Conservation (phyloP, 2,888 invertebrate genomes). For the Tipula helvola region DNA sequence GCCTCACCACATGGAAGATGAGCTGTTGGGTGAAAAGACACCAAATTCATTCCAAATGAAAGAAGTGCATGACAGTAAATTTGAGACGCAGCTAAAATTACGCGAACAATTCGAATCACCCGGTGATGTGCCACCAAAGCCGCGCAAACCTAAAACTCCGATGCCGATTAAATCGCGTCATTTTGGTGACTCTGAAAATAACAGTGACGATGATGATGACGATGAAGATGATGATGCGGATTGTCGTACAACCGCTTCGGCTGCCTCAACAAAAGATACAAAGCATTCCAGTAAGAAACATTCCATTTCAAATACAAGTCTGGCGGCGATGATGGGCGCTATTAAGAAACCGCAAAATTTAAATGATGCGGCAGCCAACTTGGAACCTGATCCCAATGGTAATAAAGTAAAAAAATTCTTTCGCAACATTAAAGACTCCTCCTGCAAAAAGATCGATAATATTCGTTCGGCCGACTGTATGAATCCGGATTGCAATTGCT, state of each 20-base stretch:
- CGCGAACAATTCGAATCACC: neutral
- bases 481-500: neutral
- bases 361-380: neutral
- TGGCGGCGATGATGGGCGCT: neutral
- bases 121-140: neutral
- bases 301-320: neutral
- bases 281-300: neutral
- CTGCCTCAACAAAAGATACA: conserved; percentile 27
- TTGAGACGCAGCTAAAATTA: neutral
- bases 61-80: neutral
- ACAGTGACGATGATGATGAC: neutral
- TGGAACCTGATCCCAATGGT: neutral
- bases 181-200: neutral
- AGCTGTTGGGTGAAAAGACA: neutral
- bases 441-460: neutral
- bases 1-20: neutral
- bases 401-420: conserved; percentile 7
- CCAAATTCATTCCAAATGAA: neutral
- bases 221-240: conserved; percentile 20
- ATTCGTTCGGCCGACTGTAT: neutral
- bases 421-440: neutral
- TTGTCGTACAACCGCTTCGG: conserved; percentile 33
- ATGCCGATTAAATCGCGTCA: neutral
- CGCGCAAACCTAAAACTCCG: neutral
- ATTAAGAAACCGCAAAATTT: neutral